A percentile compares a stretch with the other conserved stretches of the same genome.
These are phyloP conservation scores for Agonum fuliginosum DNA, from an alignment of 2,888 invertebrate species.

Conservation along the genomic window DNA sequence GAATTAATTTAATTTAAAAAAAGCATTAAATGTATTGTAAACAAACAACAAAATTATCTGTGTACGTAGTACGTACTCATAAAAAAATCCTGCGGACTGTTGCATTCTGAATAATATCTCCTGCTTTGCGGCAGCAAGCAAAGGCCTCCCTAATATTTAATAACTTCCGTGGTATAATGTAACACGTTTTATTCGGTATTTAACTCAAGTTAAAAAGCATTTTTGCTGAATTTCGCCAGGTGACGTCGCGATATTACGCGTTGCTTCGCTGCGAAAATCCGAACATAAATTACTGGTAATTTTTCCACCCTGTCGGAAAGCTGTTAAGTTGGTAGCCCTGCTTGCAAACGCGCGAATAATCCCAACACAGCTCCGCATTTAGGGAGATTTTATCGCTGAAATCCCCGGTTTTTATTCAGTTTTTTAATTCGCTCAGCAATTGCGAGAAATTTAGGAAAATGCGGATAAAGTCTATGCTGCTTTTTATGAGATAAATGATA, in stretches of 20 bases:
- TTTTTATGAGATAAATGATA: background rate
- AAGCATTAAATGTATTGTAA: no score
- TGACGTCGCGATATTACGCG: conserved; percentile 21
- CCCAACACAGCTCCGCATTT: conserved; percentile 21
- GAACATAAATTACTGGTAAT: conserved; percentile 36
- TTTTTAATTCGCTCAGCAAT: background rate
- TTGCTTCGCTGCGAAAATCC: conserved; percentile 1
- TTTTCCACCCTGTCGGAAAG: conserved; percentile 40
- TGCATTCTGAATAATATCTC: background rate
- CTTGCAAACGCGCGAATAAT: conserved; percentile 33
- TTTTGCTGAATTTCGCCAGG: conserved; percentile 36
- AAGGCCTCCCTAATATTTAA: conserved; percentile 4
- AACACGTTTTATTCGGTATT: conserved; percentile 23
- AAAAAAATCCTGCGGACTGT: no score
- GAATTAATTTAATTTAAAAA: no score
- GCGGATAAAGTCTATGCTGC: background rate
- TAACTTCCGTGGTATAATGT: conserved; percentile 20
- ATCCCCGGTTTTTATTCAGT: background rate
- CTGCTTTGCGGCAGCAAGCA: background rate
- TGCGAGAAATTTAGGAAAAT: background rate
- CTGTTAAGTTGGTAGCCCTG: conserved; percentile 37
- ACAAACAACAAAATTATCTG: no score
- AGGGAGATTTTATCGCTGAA: conserved; percentile 14
- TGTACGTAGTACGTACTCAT: no score
- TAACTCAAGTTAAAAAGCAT: conserved; percentile 31